Base-by-base conservation (phyloP, 2,797 vertebrate species). In the Fringilla coelebs region DNA sequence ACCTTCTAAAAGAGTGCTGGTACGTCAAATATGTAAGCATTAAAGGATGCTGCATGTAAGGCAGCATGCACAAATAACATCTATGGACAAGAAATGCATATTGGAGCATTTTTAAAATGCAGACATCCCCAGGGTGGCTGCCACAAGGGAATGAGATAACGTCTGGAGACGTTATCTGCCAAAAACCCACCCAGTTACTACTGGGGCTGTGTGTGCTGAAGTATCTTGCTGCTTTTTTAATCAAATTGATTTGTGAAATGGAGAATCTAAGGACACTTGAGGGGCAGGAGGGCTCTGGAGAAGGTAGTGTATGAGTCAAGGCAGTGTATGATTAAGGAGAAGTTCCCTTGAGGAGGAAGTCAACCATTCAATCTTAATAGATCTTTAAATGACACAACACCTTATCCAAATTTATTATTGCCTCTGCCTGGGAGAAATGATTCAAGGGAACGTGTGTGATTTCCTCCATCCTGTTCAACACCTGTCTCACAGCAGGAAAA, bases 381-480 rank as follows among this genome's bases (percentile, higher is more conserved):
- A 80, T 72, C 87, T 87, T 90, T 45, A 89, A 92, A 83, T 51
- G 79, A 51, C 54, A 85, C 28, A 77, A 68, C 34, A 15, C 32
- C 80, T 80, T 93, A 38, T 70, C 85, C 58, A 65, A 92, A 83
- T 90, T 77, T 74, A 55, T 93, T 74, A 70, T 40, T 74, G 34
- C 76, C 51, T 54, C 81, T 92, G 72, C 62, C 68, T 78, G 75
- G 74, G 75, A 90, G 66, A 85, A 62, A 46, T 65, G 58, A 92
- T 92, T 96, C 85, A 55, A 81, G 77, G 41, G 58, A 85, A 31
- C 0, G 8, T 34, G 24, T 83, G 58, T 84, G 72, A 92, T 91
- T 96, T 85, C 68, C 48, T 92, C 72, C 75, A 82, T 77, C 84
- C 81, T 94, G 81, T 71, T 92, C 77, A 89, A 93, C 94, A 95